Percentiles rank a stretch among this genome's conserved stretches.
Conservation (phyloP, 2,797 vertebrate genomes). For the Ciconia nigra region DNA sequence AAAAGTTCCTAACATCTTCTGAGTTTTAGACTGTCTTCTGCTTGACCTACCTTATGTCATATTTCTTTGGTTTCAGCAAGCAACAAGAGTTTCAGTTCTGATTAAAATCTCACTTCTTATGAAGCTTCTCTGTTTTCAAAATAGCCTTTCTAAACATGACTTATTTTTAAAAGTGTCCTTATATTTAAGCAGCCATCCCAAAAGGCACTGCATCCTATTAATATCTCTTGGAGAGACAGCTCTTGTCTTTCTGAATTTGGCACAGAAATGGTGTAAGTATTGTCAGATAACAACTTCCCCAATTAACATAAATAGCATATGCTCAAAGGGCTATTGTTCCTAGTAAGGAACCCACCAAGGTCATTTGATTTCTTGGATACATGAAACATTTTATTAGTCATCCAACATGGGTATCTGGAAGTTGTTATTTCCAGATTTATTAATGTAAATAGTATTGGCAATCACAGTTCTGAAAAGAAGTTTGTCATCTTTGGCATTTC, state of each 20-base stretch:
- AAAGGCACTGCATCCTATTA: neutral
- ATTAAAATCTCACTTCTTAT: neutral
- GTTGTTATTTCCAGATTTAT: neutral
- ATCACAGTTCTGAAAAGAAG: neutral
- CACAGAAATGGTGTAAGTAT: neutral
- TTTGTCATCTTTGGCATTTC: neutral
- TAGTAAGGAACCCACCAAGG: neutral
- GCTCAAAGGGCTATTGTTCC: constrained; percentile 5
- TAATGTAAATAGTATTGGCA: neutral
- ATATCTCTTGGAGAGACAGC: neutral
- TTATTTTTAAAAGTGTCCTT: neutral
- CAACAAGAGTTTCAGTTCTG: neutral
- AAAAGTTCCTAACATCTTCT: neutral
- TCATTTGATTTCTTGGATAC: neutral
- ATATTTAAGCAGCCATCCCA: neutral
- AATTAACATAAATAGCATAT: constrained; percentile 22
- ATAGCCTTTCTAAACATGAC: neutral
- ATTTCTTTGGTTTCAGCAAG: neutral
- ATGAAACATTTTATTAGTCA: neutral
- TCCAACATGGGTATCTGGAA: neutral
- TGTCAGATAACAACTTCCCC: neutral
- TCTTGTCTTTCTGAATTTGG: constrained; percentile 10
- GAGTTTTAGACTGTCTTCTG: neutral
- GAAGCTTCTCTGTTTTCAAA: neutral
- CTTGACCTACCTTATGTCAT: neutral